A percentile compares a stretch with the other conserved stretches of the same genome.
Conservation (phyloP, 2,113 vertebrate species). For the Genyomyrus donnyi region DNA sequence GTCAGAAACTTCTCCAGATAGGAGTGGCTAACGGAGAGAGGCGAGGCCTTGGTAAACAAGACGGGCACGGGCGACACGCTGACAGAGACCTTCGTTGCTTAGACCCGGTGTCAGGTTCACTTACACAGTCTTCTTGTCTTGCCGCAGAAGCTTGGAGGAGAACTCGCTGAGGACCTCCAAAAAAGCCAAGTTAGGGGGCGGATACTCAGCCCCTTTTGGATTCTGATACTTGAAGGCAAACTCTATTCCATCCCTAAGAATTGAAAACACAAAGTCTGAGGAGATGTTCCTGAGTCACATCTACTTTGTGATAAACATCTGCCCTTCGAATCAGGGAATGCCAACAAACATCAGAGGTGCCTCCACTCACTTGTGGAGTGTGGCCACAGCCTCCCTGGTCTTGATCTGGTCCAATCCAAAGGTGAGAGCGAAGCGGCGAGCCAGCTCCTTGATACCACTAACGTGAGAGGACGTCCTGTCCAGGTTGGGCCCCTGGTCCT, state of each 20-base stretch:
- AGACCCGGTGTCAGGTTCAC: slow-evolving; percentile 38
- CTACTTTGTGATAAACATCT: background rate
- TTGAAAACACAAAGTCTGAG: background rate
- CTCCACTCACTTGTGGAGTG: slow-evolving; percentile 87
- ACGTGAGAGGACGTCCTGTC: slow-evolving; percentile 95
- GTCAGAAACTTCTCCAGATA: slow-evolving; percentile 97
- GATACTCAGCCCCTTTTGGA: slow-evolving; percentile 89
- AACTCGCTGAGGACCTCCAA: slow-evolving; percentile 96
- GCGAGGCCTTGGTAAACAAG: background rate
- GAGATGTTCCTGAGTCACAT: background rate
- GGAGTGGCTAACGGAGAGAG: slow-evolving; percentile 68
- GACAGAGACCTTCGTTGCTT: too few species aligned
- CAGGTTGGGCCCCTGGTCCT: slow-evolving; percentile 94
- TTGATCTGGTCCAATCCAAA: slow-evolving; percentile 98
- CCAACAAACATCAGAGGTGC: background rate
- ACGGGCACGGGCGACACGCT: background rate
- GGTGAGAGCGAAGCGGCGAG: slow-evolving; percentile 92
- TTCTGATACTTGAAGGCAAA: slow-evolving; percentile 98
- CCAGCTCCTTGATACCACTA: slow-evolving; percentile 94
- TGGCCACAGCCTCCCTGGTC: slow-evolving; percentile 94
- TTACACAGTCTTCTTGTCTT: slow-evolving; percentile 99
- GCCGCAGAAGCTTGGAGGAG: slow-evolving; percentile 91
- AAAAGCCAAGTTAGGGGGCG: slow-evolving; percentile 91
- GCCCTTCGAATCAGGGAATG: background rate
- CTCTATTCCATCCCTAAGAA: slow-evolving; percentile 87